Conservation (phyloP, 2,797 vertebrate genomes). For the Pangasius mekongensis region DNA sequence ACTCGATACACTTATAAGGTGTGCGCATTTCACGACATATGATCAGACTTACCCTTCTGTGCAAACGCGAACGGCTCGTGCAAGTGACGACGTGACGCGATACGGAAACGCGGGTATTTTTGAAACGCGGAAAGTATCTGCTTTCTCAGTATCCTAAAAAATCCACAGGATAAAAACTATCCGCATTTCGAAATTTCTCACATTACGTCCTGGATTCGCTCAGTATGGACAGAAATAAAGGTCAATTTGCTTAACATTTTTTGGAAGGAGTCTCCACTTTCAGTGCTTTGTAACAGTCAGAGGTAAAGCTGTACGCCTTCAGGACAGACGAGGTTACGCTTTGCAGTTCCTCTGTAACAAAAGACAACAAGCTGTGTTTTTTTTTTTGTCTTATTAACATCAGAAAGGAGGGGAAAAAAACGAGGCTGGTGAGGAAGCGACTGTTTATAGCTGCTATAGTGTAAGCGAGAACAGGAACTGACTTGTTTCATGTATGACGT, state of each 20-base stretch:
- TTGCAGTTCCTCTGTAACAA: no score
- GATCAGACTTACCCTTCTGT: not conserved
- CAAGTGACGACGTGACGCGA: not conserved
- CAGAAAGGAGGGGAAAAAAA: not conserved
- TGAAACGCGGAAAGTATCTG: no score
- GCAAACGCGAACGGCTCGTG: no score
- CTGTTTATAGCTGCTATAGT: not conserved
- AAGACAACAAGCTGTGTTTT: not conserved
- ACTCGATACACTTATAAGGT: not conserved
- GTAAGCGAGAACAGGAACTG: not conserved
- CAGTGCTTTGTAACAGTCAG: no score
- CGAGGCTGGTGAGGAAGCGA: not conserved
- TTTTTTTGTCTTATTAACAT: not conserved
- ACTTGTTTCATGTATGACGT: not conserved
- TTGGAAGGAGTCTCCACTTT: not conserved
- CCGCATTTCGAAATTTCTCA: no score
- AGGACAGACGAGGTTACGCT: no score
- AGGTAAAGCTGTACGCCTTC: no score
- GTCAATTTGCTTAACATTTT: constrained; percentile 34
- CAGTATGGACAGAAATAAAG: constrained; percentile 59
- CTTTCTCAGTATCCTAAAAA: no score
- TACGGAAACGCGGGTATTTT: not conserved
- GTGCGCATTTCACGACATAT: not conserved
- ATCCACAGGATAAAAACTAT: no score
- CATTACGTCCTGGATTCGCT: constrained; percentile 16